Base-by-base conservation (phyloP, 2,113 vertebrate genomes). In the Triplophysa rosa region DNA sequence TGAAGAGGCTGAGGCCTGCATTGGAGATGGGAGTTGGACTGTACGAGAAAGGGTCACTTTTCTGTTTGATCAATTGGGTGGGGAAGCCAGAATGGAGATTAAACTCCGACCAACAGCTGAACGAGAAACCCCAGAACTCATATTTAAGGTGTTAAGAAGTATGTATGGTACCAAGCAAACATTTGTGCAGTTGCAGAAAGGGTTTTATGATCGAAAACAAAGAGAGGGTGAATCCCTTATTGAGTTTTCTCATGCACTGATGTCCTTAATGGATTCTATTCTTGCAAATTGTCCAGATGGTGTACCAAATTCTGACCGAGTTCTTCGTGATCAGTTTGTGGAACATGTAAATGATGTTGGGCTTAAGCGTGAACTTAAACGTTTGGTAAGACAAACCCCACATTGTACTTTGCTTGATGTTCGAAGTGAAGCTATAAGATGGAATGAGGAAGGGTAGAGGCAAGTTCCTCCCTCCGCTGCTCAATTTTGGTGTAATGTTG, bases 311-410 rank as follows among this genome's bases (percentile, higher is more conserved):
- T 13, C 61, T 54, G 42, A 66, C 0, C 12, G 4, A 2, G 24
- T 66, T 7, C 37, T 58, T 8, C 8, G 49, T 0, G 76, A 78
- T 56, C 64, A 78, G 14, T 78, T 78, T 24, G 62, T 47, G 0
- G 75, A 77, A 29, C 23, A 77, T 9, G 75, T 77, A 6, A 42
- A 12, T 33, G 75, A 77, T 33, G 62, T 59, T 2, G 14, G 13
- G 10, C 3, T 64, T 1, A 13, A 16, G 2, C n/a, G n/a, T 45
- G 56, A 76, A 19, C 3, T 63, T 11, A 67, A 45, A 45, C 11
- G n/a, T 11, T 67, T 67, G 0, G 33, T 67, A 13, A 1, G 42
- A 9, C 7, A 68, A 19, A 45, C 64, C 12, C 61, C 61, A 12
- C 17, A 29, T 16, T 21, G 12, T 66, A 16, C 42, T 2, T 26